phyloP scores from a whole-genome alignment of 2,113 vertebrate genomes.

The Stercorarius parasiticus region DNA sequence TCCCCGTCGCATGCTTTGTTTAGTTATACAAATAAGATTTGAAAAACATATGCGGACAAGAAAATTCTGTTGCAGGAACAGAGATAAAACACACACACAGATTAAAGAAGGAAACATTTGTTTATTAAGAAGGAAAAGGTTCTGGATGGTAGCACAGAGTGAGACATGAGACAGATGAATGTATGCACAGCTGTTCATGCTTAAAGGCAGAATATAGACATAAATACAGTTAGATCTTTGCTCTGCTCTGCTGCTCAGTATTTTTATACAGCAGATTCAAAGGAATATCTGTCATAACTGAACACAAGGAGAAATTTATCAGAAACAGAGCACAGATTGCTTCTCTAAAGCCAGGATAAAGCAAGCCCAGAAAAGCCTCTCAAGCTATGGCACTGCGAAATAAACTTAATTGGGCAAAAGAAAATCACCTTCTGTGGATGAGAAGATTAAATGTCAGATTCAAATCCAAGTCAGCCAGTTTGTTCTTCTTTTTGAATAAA shows the following conservation, averaged over 20 bases:
- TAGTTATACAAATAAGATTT: constrained; percentile 63
- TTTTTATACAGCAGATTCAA: constrained; percentile 73
- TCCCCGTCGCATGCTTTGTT: constrained; percentile 16
- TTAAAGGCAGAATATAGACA: constrained; percentile 74
- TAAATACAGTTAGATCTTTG: constrained; percentile 70
- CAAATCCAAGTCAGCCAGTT: background rate
- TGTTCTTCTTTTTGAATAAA: constrained; percentile 2
- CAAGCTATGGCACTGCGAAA: constrained; percentile 45
- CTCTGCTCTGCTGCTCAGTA: constrained; percentile 67
- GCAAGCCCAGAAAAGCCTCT: constrained; percentile 61
- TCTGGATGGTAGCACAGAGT: constrained; percentile 59
- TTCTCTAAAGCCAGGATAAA: constrained; percentile 61
- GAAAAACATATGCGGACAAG: constrained; percentile 46
- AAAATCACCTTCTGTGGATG: constrained; percentile 48
- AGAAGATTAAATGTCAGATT: constrained; percentile 21
- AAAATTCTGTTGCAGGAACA: constrained; percentile 48
- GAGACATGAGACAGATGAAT: constrained; percentile 67
- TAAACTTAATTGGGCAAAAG: constrained; percentile 54
- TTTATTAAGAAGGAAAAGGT: constrained; percentile 66
- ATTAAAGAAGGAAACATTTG: constrained; percentile 66
- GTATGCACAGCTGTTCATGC: constrained; percentile 74
- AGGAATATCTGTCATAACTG: constrained; percentile 72
- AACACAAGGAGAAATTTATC: constrained; percentile 70
- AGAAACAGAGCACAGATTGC: constrained; percentile 66
- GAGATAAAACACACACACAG: constrained; percentile 44